A percentile compares a stretch with the other conserved stretches of the same genome.
Evolutionary conservation across 1,140 invertebrate genomes (phyloP).

Genomic region (Triops longicaudatus): DNA sequence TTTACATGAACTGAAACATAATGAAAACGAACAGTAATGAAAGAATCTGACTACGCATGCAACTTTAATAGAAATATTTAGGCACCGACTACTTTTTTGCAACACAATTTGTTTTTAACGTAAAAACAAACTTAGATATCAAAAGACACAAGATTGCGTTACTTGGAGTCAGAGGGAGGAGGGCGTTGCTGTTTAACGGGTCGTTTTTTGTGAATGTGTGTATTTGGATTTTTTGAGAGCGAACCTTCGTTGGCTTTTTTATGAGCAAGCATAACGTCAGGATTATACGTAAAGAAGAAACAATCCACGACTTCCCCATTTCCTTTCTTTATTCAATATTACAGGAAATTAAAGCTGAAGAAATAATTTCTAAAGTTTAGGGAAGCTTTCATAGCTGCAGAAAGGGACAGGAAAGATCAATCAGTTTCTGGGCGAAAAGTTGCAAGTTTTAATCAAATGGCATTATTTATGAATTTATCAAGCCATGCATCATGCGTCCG

Average conservation of each 20-base stretch:
- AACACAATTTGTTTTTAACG: constrained; percentile 31
- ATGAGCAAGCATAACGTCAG: not conserved
- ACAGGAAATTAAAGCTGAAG: not conserved
- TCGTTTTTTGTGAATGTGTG: not conserved
- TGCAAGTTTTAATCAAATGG: not conserved
- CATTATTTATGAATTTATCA: not conserved
- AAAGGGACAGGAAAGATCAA: not conserved
- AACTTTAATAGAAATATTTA: not conserved
- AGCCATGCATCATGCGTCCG: not conserved
- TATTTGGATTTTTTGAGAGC: not conserved
- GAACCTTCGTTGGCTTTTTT: not conserved
- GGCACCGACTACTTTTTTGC: not conserved
- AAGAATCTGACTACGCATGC: not conserved
- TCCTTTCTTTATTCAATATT: not conserved
- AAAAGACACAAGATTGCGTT: constrained; percentile 36
- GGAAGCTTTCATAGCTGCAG: not conserved
- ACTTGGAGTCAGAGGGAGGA: constrained; percentile 42
- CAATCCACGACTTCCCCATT: not conserved
- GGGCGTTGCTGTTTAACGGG: constrained; percentile 31
- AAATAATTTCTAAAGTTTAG: not conserved
- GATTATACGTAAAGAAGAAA: not conserved
- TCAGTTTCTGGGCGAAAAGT: not conserved
- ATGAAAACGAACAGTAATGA: no score
- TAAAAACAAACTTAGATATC: constrained; percentile 26
- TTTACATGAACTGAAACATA: no score